phyloP scores from a whole-genome alignment of 2,888 invertebrate genomes.

The Empis livida region DNA sequence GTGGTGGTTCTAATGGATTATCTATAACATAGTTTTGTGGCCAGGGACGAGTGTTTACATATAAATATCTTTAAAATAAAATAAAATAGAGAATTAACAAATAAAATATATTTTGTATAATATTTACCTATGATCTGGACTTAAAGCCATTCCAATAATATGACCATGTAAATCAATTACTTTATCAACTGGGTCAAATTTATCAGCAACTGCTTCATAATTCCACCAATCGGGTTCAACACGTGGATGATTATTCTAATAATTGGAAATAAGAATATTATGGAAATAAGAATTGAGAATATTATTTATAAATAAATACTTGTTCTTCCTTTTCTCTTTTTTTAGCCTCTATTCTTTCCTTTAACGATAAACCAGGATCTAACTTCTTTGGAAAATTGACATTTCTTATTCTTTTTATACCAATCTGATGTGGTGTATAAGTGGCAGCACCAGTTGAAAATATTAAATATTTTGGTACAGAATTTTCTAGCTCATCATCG shows the following conservation, averaged over 20 bases:
- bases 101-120: not conserved
- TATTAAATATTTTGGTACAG: slow-evolving; percentile 47
- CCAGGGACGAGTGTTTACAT: slow-evolving; percentile 76
- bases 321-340: slow-evolving; percentile 39
- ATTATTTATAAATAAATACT: slow-evolving; percentile 8
- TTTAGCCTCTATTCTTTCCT: slow-evolving; percentile 49
- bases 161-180: slow-evolving; percentile 73
- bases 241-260: slow-evolving; percentile 30
- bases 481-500: slow-evolving; percentile 48
- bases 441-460: slow-evolving; percentile 74
- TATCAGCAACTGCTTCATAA: slow-evolving; percentile 52
- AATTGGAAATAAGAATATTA: not conserved
- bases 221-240: slow-evolving; percentile 54
- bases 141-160: slow-evolving; percentile 75
- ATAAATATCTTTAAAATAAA: slow-evolving; percentile 52
- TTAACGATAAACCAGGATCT: slow-evolving; percentile 53
- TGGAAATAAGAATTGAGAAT: not conserved
- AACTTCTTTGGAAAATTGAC: slow-evolving; percentile 53
- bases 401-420: slow-evolving; percentile 59
- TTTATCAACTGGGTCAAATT: slow-evolving; percentile 63
- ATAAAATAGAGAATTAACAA: not conserved
- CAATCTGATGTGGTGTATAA: slow-evolving; percentile 75
- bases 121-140: slow-evolving; percentile 57
- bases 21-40: slow-evolving; percentile 59
- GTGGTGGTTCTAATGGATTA: slow-evolving; percentile 67